A percentile compares a stretch with the other conserved stretches of the same genome.
Conservation (phyloP, 2,113 vertebrate genomes). For the Alectura lathami region DNA sequence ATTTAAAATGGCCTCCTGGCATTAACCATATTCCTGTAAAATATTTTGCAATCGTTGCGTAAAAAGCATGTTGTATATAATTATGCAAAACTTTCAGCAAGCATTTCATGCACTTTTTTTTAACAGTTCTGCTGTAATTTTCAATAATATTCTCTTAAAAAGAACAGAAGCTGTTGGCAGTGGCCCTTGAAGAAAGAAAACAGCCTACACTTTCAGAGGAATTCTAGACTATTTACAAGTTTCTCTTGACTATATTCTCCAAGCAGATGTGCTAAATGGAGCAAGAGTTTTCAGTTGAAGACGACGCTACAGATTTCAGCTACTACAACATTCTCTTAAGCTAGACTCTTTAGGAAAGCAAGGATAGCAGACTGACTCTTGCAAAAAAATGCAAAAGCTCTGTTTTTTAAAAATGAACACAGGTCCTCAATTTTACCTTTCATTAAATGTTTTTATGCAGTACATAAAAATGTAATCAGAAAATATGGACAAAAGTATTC, state of each 20-base stretch:
- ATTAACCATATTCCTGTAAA: neutral
- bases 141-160: neutral
- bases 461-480: neutral
- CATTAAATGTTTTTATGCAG: neutral
- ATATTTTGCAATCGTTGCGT: neutral
- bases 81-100: constrained; percentile 10
- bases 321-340: neutral
- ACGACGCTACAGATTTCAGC: neutral
- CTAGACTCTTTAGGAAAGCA: neutral
- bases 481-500: neutral
- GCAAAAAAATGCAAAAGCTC: neutral
- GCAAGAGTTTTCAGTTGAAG: neutral
- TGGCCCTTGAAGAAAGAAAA: neutral
- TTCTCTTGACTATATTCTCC: neutral
- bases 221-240: accelerated
- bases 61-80: neutral
- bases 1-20: neutral
- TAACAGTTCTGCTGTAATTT: neutral
- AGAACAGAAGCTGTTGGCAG: neutral
- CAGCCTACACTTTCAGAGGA: neutral
- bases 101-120: neutral
- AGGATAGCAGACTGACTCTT: neutral
- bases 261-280: neutral
- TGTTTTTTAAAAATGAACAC: no score
- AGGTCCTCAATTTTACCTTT: neutral